A percentile compares a stretch with the other conserved stretches of the same genome.
Evolutionary conservation across 2,113 vertebrate genomes (phyloP).

Genomic region (Pachycephala philippinensis): DNA sequence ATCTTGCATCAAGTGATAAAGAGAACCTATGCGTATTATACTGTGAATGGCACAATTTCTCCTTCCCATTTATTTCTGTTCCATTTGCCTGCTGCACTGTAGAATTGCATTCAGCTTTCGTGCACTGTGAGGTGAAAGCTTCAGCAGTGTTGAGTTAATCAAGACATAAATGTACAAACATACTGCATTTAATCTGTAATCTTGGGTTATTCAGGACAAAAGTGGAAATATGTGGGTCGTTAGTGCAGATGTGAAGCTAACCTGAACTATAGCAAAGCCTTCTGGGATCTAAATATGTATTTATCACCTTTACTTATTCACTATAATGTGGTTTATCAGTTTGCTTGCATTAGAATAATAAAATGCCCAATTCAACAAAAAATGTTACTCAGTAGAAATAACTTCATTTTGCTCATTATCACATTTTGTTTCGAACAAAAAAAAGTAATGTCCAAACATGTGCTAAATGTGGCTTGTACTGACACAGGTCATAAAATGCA

Average conservation of each 20-base stretch:
- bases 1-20: background rate
- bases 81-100: background rate
- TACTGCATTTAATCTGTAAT: background rate
- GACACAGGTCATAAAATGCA: background rate
- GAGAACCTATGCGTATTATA: background rate
- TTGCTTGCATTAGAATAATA: background rate
- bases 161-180: background rate
- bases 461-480: background rate
- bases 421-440: background rate
- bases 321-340: background rate
- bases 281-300: background rate
- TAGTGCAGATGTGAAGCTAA: background rate
- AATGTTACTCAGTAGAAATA: background rate
- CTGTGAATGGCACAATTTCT: background rate
- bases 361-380: background rate
- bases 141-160: background rate
- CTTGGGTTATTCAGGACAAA: background rate
- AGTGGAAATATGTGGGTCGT: background rate
- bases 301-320: background rate
- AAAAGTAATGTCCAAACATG: background rate
- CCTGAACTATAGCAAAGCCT: background rate
- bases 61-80: background rate
- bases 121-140: background rate
- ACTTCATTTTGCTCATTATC: background rate
- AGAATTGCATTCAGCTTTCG: background rate